Base-by-base conservation (phyloP, 2,888 invertebrate genomes). In the Drosophila phalerata region DNA sequence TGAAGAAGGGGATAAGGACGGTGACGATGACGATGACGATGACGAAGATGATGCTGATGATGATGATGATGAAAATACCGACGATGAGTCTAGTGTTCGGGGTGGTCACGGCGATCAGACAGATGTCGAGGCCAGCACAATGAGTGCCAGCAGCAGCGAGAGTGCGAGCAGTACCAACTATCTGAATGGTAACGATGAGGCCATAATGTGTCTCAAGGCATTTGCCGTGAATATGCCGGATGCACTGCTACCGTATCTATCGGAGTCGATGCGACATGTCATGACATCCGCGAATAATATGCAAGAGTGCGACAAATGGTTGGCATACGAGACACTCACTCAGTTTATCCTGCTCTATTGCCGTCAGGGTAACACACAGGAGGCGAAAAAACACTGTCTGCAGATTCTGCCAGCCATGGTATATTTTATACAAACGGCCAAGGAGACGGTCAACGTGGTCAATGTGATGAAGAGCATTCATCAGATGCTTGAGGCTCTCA, bases 91-190 rank as follows among this genome's bases (percentile, higher is more conserved):
- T 9, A 57, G 53, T n/a, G 32, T 22, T 1, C 34, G 38, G 3
- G 68, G 47, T 1, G 69, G 69, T 0, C 68, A 62, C 15, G 68
- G 70, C 13, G 70, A 68, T 62, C 70, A 70, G 25, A 53, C 53
- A 1, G 57, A 49, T n/a, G 10, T 19, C 13, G 37, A 55, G 8
- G 10, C 43, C 1, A 38, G 15, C 32, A 42, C 32, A 1, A 17
- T 9, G 0, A 48, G 34, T 19, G 34, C 1, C 28, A 60, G 19
- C 55, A 60, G 40, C 37, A 37, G 3, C 13, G 47, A 48, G 9
- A 38, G 28, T 19, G 9, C 2, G 19, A 22, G 22, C 22, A 22
- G 22, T 3, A 17, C 6, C 5, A 49, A 17, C 8, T 25, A 13
- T 17, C 0, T 37, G 5, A 48, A 53, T 37, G 65, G 53, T 0